Base-by-base conservation (phyloP, 2,888 invertebrate genomes). In the Drosophila heteroneura region DNA sequence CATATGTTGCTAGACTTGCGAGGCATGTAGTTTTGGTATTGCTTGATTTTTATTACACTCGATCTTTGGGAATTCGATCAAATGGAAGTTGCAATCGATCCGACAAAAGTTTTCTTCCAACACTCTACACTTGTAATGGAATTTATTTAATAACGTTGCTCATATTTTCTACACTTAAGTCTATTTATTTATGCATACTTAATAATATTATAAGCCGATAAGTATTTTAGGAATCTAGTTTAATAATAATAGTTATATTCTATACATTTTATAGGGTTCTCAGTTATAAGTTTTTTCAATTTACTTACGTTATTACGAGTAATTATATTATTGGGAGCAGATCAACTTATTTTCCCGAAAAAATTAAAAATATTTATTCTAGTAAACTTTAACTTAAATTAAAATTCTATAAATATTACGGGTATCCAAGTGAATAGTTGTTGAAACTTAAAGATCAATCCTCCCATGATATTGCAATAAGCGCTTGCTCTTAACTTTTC, bases 1-100 rank as follows among this genome's bases (percentile, higher is more conserved):
- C 69, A 60, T 19, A 44, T 44, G 30, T 61, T 70, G 68, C 68
- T 74, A 74, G 72, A 75, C 74, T 80, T n/a, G 39, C 26, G 26
- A 9, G 69, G 72, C 63, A 61, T 54, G 61, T 49, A 71, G 68
- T 54, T 61, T 10, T 5, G 16, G 33, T 26, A 37, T 30, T 14
- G 22, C 35, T 22, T 35, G 58, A 41, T 47, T 39, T 58, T 41
- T 22, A 32, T 12, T 30, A n/a, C 0, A 14, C 12, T 52, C 12
- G 30, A 26, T 26, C 22, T 16, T 47, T 52, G 6, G 5, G 30
- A 30, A 30, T 51, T 51, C 47, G 22, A 47, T 47, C 47, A 47
- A 47, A 26, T 26, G 47, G 16, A 47, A 47, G 16, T 26, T 16
- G 35, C 1, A 47, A 47, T 47, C 22, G 9, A 16, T 26, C 9